phyloP scores from a whole-genome alignment of 2,888 invertebrate species.

The Acanthococcus lagerstroemiae region DNA sequence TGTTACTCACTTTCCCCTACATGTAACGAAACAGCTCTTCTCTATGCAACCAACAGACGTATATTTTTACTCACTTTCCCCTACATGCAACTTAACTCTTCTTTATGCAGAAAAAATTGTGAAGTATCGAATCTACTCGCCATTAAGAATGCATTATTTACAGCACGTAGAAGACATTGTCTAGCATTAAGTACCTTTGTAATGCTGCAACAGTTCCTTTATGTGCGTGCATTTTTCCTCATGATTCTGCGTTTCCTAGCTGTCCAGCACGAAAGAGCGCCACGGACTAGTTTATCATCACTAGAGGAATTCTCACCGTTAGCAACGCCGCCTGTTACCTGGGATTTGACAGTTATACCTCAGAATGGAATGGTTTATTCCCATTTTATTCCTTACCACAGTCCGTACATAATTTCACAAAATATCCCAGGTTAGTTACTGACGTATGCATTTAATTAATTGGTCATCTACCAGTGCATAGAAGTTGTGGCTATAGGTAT shows the following conservation, averaged over 20 bases:
- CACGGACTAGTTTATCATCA: conserved; percentile 44
- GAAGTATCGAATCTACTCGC: too few species aligned
- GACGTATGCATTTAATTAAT: not conserved
- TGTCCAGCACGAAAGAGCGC: conserved; percentile 83
- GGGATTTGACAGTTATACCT: not conserved
- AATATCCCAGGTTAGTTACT: not conserved
- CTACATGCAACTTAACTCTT: too few species aligned
- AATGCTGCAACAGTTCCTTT: not conserved
- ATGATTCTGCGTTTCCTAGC: conserved; percentile 50
- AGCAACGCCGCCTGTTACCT: conserved; percentile 1
- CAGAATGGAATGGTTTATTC: not conserved
- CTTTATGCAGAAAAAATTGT: too few species aligned
- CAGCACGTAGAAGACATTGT: too few species aligned
- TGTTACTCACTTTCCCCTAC: too few species aligned
- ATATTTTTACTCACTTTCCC: too few species aligned
- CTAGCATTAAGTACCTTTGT: not conserved
- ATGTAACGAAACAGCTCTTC: too few species aligned
- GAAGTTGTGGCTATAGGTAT: too few species aligned
- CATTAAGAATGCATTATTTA: too few species aligned
- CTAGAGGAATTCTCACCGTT: conserved; percentile 1
- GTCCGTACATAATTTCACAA: conserved; percentile 9
- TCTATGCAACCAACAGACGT: too few species aligned
- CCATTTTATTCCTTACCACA: conserved; percentile 10
- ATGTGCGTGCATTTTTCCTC: not conserved
- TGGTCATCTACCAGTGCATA: too few species aligned